Conservation (phyloP, 2,113 vertebrate species). For the Sprattus sprattus region DNA sequence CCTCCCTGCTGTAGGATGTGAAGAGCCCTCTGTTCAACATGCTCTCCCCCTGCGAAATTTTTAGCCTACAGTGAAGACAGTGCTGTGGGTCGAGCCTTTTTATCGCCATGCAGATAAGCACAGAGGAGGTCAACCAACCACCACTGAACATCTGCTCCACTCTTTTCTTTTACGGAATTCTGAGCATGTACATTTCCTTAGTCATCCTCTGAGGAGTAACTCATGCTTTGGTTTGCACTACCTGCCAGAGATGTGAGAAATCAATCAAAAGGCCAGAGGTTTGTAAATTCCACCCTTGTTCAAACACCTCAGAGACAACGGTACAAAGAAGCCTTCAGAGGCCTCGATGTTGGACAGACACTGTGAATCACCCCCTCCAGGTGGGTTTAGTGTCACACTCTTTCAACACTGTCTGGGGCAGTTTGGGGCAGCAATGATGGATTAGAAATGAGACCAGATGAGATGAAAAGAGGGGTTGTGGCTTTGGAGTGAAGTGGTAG, state of each 20-base stretch:
- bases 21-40: not conserved
- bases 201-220: not conserved
- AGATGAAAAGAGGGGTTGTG: not conserved
- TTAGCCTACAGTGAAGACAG: conserved; percentile 10
- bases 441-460: not conserved
- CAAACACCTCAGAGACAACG: not conserved
- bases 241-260: not conserved
- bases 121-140: not conserved
- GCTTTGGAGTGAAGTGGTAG: not conserved
- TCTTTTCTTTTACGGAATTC: not conserved
- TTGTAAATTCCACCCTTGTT: not conserved
- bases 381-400: not conserved
- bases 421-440: not conserved
- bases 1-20: conserved; percentile 13
- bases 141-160: not conserved
- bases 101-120: conserved; percentile 15
- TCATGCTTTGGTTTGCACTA: not conserved
- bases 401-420: not conserved
- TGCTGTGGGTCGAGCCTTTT: conserved; percentile 3
- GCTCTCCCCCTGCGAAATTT: not conserved
- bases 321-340: not conserved
- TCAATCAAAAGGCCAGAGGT: not conserved
- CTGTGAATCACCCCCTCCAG: not conserved
- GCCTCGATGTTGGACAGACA: not conserved
- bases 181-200: not conserved